phyloP scores from a whole-genome alignment of 2,888 invertebrate genomes.

The Nezara viridula region DNA sequence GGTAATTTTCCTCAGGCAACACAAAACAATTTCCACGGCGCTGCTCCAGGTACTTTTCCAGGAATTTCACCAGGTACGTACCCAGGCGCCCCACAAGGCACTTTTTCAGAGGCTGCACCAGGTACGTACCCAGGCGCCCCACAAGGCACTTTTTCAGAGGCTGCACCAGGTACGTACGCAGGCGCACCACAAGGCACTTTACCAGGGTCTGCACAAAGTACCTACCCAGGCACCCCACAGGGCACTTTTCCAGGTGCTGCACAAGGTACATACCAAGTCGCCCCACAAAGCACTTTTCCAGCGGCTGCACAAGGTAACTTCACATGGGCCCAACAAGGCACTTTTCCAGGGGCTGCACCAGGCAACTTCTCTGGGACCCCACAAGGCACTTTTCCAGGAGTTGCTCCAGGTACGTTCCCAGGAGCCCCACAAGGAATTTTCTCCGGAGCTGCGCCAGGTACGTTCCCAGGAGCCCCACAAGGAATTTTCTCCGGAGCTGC shows the following conservation, averaged over 20 bases:
- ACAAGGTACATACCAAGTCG: too few relatives aligned
- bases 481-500: neutral
- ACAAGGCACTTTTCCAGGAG: neutral
- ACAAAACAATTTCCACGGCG: neutral
- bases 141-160: too few relatives aligned
- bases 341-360: neutral
- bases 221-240: too few relatives aligned
- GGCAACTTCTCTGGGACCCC: neutral
- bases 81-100: too few relatives aligned
- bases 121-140: too few relatives aligned
- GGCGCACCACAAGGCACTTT: too few relatives aligned
- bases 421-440: neutral
- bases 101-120: too few relatives aligned
- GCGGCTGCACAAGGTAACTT: neutral
- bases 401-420: neutral
- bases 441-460: neutral
- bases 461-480: neutral
- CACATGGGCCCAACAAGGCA: neutral
- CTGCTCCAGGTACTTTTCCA: neutral
- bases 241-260: too few relatives aligned
- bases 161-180: too few relatives aligned
- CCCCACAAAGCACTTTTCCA: neutral
- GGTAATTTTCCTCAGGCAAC: neutral
- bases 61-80: neutral
- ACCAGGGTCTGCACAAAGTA: too few relatives aligned